phyloP scores from a whole-genome alignment of 1,140 invertebrate species.

The Chymomyza costata region DNA sequence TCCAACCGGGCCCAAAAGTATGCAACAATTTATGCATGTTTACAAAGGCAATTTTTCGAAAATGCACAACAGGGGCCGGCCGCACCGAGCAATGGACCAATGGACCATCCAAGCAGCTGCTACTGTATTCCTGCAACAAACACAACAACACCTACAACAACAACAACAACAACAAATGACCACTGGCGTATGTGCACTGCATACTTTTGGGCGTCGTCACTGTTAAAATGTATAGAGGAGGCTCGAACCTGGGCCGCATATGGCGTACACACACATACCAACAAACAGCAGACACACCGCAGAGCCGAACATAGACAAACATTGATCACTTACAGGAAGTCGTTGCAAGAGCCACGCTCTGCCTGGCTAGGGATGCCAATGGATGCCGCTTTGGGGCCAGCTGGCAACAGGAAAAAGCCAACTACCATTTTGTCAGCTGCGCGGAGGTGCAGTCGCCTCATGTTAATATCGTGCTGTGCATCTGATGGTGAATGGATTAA shows the following conservation, averaged over 20 bases:
- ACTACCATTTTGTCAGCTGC: conserved; percentile 61
- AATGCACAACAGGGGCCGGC: not conserved
- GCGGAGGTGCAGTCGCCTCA: conserved; percentile 46
- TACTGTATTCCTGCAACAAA: no score
- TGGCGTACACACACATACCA: no score
- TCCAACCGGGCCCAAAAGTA: conserved; percentile 42
- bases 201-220: no score
- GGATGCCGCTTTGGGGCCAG: not conserved
- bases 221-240: no score
- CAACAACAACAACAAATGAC: no score
- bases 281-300: conserved; percentile 54
- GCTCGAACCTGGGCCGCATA: no score
- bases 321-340: conserved; percentile 67
- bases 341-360: conserved; percentile 7
- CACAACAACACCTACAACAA: no score
- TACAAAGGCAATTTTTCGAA: conserved; percentile 57
- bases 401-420: conserved; percentile 37
- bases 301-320: conserved; percentile 61
- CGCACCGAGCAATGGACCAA: no score
- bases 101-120: no score
- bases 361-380: not conserved
- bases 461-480: conserved; percentile 54
- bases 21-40: conserved; percentile 69
- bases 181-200: no score
- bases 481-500: conserved; percentile 62